These are phyloP conservation scores for Drosophila rufa DNA, from an alignment of 1,140 invertebrate genomes.

Conservation along the genomic window DNA sequence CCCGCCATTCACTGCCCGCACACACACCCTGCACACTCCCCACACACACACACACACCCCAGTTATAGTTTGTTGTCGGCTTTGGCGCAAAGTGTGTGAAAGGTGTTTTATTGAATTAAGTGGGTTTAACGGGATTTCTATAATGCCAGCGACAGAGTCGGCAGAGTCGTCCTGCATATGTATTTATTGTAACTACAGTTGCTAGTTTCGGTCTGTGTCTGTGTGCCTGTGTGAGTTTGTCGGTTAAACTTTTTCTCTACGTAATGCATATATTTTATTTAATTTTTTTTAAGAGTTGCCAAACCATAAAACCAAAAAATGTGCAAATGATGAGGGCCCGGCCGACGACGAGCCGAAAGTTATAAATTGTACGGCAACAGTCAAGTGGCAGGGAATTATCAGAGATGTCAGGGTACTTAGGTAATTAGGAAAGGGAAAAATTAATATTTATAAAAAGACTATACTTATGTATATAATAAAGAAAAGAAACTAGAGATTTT, in stretches of 20 bases:
- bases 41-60: conserved; percentile 8
- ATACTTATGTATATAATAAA: too few species aligned
- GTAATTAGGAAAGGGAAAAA: neutral
- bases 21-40: conserved; percentile 16
- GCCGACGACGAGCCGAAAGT: conserved; percentile 14
- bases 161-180: conserved; percentile 56
- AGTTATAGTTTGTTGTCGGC: conserved; percentile 80
- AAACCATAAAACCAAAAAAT: conserved; percentile 64
- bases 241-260: conserved; percentile 60
- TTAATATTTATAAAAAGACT: neutral
- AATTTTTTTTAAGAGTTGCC: conserved; percentile 69
- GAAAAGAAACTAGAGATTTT: too few species aligned
- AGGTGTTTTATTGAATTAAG: conserved; percentile 84
- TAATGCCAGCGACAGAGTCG: conserved; percentile 68
- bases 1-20: conserved; percentile 23
- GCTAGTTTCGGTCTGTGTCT: conserved; percentile 14
- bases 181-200: conserved; percentile 80
- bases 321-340: conserved; percentile 54
- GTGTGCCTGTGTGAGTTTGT: conserved; percentile 22
- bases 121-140: conserved; percentile 83
- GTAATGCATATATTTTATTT: conserved; percentile 80
- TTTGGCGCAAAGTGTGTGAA: conserved; percentile 80
- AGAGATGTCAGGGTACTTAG: neutral
- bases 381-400: conserved; percentile 68
- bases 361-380: conserved; percentile 73